Evolutionary conservation across 1,140 invertebrate species (phyloP), one percentile per base, ranked within the genome.

Genomic region (Hypothenemus hampei): DNA sequence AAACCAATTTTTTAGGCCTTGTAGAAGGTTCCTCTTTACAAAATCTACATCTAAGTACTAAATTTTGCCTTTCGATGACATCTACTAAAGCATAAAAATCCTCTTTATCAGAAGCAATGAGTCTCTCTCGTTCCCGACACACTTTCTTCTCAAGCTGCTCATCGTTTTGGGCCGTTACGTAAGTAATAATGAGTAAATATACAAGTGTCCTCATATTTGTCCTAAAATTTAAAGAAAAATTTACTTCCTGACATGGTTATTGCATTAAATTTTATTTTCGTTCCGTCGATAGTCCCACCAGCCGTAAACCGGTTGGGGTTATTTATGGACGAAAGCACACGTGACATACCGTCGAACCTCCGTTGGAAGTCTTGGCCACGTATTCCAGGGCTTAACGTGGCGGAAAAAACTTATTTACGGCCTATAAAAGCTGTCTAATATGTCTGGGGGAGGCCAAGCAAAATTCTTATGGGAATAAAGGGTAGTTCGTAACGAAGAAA

Each of bases 1-100:
- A 50, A 70, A 77, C 78, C 77, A 79, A 29, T 76, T 68, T n/a
- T 69, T 74, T 78, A 13, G 72, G 61, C 45, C 72, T 58, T 6
- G 61, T 53, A 37, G 72, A 67, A 52, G 68, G 67, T 8, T 51
- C 49, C 47, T 75, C 73, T 11, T 71, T 69, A 41, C 76, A 78
- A 68, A 71, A 78, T 59, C 65, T 69, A 60, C 76, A 78, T 43
- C 73, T 63, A 23, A 78, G 59, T 11, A 65, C 52, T 21, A 77
- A 39, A 18, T 70, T 76, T 36, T 72, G 59, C 36, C 71, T 67
- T 23, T 71, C 49, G 24, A 68, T 62, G 23, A 63, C 72, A 43
- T 74, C 74, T 2, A 76, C 66, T 31, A 78, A 63, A 24, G 73
- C 60, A 64, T 73, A 77, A 36, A 73, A 65, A 37, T 77, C 76